These are phyloP conservation scores for Trissoscelio sp. DNA, from an alignment of 2,888 invertebrate species.

Conservation along the genomic window DNA sequence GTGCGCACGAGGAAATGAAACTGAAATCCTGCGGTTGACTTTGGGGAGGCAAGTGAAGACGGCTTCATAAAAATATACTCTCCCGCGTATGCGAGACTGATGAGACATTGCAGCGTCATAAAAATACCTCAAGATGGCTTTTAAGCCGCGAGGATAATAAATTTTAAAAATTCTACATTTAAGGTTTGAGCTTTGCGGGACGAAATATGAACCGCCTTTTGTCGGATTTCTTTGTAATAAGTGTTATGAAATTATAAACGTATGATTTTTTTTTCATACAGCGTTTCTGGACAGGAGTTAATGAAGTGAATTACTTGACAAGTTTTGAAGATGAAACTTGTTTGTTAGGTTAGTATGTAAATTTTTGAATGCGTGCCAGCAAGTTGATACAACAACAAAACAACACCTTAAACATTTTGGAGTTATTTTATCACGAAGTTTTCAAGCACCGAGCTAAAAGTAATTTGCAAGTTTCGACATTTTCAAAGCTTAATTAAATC, in stretches of 20 bases:
- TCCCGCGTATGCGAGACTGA: no score
- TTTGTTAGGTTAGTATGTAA: conserved; percentile 6
- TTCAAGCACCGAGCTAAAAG: not conserved
- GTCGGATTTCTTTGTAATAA: no score
- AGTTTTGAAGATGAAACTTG: conserved; percentile 17
- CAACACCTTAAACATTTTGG: conserved; percentile 9
- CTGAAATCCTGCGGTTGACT: conserved; percentile 36
- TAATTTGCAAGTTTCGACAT: not conserved
- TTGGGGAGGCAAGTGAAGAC: not conserved
- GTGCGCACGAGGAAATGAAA: conserved; percentile 52
- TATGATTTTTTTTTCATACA: not conserved
- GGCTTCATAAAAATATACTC: conserved; percentile 15
- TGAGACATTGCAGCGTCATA: not conserved
- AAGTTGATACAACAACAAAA: conserved; percentile 15
- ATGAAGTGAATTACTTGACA: conserved; percentile 11
- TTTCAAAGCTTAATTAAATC: not conserved
- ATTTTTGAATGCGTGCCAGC: conserved; percentile 24
- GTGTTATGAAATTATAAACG: no score
- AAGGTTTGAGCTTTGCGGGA: no score
- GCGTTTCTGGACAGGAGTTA: not conserved
- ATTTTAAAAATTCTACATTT: no score
- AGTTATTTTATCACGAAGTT: not conserved
- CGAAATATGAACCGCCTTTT: no score
- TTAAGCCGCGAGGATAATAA: no score
- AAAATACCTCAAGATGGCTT: not conserved